Evolutionary conservation across 2,888 invertebrate genomes (phyloP).

Genomic region (Charanyca ferruginea): DNA sequence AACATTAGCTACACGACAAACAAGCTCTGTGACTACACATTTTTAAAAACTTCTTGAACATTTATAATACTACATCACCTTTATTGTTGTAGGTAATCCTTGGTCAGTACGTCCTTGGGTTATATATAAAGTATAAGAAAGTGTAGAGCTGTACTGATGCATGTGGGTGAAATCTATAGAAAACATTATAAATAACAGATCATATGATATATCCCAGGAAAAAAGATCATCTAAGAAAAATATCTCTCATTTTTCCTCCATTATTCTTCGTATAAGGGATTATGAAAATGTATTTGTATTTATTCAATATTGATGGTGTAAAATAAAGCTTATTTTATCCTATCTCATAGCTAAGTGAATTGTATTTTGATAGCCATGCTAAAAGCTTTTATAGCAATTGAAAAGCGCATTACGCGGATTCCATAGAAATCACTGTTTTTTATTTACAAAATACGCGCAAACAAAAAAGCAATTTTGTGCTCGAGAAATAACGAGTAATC

Average conservation of each 20-base stretch:
- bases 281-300: not conserved
- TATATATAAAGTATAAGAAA: too few species aligned
- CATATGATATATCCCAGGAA: too few species aligned
- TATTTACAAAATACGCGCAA: constrained; percentile 1
- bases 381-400: not conserved
- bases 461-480: constrained; percentile 7
- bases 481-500: not conserved
- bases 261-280: not conserved
- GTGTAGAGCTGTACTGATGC: too few species aligned
- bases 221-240: not conserved
- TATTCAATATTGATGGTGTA: not conserved
- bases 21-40: too few species aligned
- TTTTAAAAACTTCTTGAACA: too few species aligned
- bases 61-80: too few species aligned
- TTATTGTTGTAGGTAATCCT: too few species aligned
- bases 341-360: constrained; percentile 1
- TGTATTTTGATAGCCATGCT: not conserved
- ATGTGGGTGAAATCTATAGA: not conserved
- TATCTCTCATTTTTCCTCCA: not conserved
- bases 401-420: not conserved
- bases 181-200: not conserved
- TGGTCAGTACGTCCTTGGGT: not conserved
- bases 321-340: constrained; percentile 2
- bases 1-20: not conserved
- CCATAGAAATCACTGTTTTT: not conserved